Base-by-base conservation (phyloP, 2,797 vertebrate species). In the Caiman crocodilus region DNA sequence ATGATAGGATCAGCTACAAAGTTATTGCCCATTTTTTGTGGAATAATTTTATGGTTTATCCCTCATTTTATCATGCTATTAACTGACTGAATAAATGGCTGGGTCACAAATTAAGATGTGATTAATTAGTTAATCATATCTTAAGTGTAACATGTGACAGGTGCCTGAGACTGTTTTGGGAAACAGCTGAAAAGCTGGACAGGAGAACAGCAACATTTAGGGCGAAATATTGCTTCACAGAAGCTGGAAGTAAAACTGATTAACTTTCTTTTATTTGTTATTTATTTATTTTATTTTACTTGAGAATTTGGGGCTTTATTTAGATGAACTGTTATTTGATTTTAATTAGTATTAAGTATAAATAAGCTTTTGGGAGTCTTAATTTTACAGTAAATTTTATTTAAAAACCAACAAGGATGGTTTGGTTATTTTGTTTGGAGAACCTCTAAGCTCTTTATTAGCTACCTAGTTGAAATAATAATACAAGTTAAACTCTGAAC, bases 281-380 rank as follows among this genome's bases (percentile, higher is more conserved):
- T 50, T 50, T 50, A 50, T 50, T 50, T 50, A 50, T 50, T 84
- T 88, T 63, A 75, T 6, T 65, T 59, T 76, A 59, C 30, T 82
- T 80, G 0, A 90, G 28, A 6, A 74, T 63, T 58, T 18, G 78
- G 10, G 42, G 42, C 15, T 89, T 90, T 25, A 65, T 67, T 50
- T 60, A 86, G 60, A 84, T 11, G 1, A 83, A 71, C 3, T 89
- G n/a, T 58, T 5, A 0, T 20, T 56, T 25, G 79, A 85, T 88
- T 90, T 79, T 77, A 88, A 93, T 73, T 5, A n/a, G 14, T 88
- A 71, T 59, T 85, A 67, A 90, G 56, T 12, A 88, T 30, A 42
- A 86, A 50, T 50, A 10, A 50, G 42, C 42, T 61, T 88, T 94
- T 90, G 88, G 61, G 35, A 92, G 58, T 14, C 71, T 76, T 55